Evolutionary conservation across 1,140 invertebrate species (phyloP).

Genomic region (Leptopilina boulardi): DNA sequence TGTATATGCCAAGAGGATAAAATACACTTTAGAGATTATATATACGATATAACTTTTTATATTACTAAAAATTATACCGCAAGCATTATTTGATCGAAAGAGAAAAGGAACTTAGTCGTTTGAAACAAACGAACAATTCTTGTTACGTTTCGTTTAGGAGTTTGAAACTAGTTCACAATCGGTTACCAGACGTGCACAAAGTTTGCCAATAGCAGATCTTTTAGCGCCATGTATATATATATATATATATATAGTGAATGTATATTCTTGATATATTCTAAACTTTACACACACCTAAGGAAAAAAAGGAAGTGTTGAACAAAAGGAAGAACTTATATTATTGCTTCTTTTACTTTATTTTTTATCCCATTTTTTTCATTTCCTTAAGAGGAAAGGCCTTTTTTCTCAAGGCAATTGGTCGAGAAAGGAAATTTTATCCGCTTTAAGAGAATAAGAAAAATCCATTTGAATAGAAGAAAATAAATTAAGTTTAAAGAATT

Average conservation of each 20-base stretch:
- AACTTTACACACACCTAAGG: neutral
- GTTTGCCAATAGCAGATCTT: slow-evolving; percentile 55
- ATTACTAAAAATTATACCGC: neutral
- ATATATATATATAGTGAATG: too few relatives aligned
- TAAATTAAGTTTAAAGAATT: slow-evolving; percentile 7
- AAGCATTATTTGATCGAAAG: slow-evolving; percentile 1
- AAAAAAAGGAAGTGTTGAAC: neutral
- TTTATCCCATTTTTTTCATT: too few relatives aligned
- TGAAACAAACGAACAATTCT: neutral
- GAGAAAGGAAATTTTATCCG: neutral
- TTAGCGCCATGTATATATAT: neutral
- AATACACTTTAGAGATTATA: neutral
- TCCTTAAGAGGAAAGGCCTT: too few relatives aligned
- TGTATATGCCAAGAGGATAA: too few relatives aligned
- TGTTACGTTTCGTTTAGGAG: slow-evolving; percentile 35
- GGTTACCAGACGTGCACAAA: slow-evolving; percentile 44
- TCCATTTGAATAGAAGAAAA: neutral
- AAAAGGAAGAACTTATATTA: neutral
- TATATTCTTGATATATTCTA: slow-evolving; percentile 31
- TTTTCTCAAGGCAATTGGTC: neutral
- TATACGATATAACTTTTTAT: too few relatives aligned
- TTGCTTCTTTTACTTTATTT: neutral
- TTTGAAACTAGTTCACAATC: slow-evolving; percentile 43
- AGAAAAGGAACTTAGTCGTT: neutral
- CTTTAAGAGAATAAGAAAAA: neutral